Evolutionary conservation across 2,888 invertebrate species (phyloP).

Genomic region (Microplitis deprimator): DNA sequence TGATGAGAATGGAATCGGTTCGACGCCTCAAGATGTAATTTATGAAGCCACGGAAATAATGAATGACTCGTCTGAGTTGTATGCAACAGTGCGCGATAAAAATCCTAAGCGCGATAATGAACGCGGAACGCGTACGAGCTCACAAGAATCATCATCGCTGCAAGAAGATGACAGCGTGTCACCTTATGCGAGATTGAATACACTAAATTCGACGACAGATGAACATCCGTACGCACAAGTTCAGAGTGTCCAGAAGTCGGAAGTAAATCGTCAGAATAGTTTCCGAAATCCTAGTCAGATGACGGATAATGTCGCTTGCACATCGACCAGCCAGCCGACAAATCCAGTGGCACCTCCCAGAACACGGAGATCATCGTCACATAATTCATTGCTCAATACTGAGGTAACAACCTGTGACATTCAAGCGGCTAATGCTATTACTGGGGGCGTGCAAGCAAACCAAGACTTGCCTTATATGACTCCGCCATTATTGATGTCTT

Average conservation of each 20-base stretch:
- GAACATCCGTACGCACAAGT: slow-evolving; percentile 84
- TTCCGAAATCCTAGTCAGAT: slow-evolving; percentile 58
- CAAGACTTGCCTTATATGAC: slow-evolving; percentile 93
- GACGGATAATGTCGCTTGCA: slow-evolving; percentile 59
- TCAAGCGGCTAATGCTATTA: slow-evolving; percentile 89
- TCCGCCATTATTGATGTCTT: slow-evolving; percentile 77
- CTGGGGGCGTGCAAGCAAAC: slow-evolving; percentile 88
- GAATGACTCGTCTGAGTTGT: slow-evolving; percentile 87
- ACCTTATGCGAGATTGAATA: slow-evolving; percentile 79
- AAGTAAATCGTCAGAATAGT: slow-evolving; percentile 56
- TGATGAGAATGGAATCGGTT: slow-evolving; percentile 60
- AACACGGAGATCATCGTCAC: slow-evolving; percentile 73
- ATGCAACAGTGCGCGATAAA: slow-evolving; percentile 84
- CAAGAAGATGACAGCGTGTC: slow-evolving; percentile 75
- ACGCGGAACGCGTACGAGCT: slow-evolving; percentile 73
- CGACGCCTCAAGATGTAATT: slow-evolving; percentile 60
- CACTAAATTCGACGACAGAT: slow-evolving; percentile 78
- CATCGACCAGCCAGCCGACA: slow-evolving; percentile 56
- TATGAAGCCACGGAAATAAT: slow-evolving; percentile 67
- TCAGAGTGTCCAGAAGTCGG: slow-evolving; percentile 72
- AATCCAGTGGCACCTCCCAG: slow-evolving; percentile 73
- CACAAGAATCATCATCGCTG: slow-evolving; percentile 76
- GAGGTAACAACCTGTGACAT: slow-evolving; percentile 69
- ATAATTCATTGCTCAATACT: slow-evolving; percentile 68
- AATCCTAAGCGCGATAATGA: slow-evolving; percentile 55